Evolutionary conservation across 2,888 invertebrate genomes (phyloP).

Genomic region (Plagodis pulveraria): DNA sequence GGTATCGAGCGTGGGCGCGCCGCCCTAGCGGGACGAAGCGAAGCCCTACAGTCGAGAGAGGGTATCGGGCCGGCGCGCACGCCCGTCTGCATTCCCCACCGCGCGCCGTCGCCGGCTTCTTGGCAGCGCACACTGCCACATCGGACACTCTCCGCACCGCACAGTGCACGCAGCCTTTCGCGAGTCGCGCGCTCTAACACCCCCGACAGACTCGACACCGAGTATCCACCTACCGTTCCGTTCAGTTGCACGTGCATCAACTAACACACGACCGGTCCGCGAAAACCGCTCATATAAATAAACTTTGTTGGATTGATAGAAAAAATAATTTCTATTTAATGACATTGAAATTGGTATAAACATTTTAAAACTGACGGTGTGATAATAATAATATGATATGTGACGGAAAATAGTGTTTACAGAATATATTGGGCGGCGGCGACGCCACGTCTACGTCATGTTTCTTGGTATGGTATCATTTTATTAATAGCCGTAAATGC

Average conservation of each 20-base stretch:
- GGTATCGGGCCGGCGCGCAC: constrained; percentile 66
- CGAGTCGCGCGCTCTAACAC: constrained; percentile 40
- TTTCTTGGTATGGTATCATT: constrained; percentile 66
- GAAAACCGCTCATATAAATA: constrained; percentile 13
- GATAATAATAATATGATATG: constrained; percentile 69
- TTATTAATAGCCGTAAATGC: constrained; percentile 8
- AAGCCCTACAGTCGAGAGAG: constrained; percentile 77
- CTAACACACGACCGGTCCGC: constrained; percentile 1
- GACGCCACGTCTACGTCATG: constrained; percentile 72
- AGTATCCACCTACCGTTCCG: constrained; percentile 2
- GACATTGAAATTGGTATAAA: constrained; percentile 41
- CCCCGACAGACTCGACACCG: constrained; percentile 23
- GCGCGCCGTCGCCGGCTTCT: constrained; percentile 39
- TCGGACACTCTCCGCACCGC: constrained; percentile 1
- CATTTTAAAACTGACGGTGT: constrained; percentile 57
- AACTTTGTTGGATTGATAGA: constrained; percentile 21
- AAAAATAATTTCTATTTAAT: too few species aligned
- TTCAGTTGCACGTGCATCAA: constrained; percentile 23
- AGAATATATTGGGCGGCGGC: constrained; percentile 68
- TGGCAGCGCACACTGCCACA: constrained; percentile 25
- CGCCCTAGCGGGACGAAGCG: constrained; percentile 78
- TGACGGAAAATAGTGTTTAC: constrained; percentile 71
- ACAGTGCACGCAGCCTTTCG: constrained; percentile 32
- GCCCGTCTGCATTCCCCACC: constrained; percentile 44
- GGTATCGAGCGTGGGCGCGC: constrained; percentile 83